Base-by-base conservation (phyloP, 2,797 vertebrate genomes). In the Lemur catta region DNA sequence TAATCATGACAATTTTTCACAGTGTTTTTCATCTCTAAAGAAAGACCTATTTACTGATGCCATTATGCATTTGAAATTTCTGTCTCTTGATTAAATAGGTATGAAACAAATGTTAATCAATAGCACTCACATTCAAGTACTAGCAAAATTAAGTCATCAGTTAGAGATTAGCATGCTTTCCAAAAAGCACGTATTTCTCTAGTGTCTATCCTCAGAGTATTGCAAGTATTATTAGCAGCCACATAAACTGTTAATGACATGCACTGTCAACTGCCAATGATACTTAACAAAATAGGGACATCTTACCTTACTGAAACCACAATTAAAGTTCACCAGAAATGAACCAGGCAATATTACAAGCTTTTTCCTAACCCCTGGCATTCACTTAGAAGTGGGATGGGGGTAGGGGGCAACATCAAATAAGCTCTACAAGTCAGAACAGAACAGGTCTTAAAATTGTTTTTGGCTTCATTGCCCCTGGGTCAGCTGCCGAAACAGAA, bases 401-500 rank as follows among this genome's bases (percentile, higher is more conserved):
- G 20, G 74, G 41, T 15, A 10, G 15, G 43, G 63, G 86, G 17
- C 79, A 89, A 93, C 93, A 93, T 94, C 96, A 95, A 95, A 96
- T 92, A 84, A 59, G 69, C 80, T 96, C 96, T 94, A 88, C 72
- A 84, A 96, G 81, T 96, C 89, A 96, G 89, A 97, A 94, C 84
- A 95, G 93, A 95, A 96, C 95, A 94, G 59, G 82, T 96, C 89
- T 97, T 96, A 97, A 97, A 92, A 88, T 69, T 94, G 92, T 93
- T 96, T 95, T 95, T 96, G 93, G 96, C 86, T 93, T 72, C 48
- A 65, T 4, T 89, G 80, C 91, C 87, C 71, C 80, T 87, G 80
- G 91, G 96, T 97, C 95, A 95, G 90, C 93, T 92, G 87, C 96
- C 92, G 96, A 97, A 96, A 97, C 87, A 93, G 93, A 97, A 97